Base-by-base conservation (phyloP, 2,113 vertebrate species). In the Tyrannus savana region DNA sequence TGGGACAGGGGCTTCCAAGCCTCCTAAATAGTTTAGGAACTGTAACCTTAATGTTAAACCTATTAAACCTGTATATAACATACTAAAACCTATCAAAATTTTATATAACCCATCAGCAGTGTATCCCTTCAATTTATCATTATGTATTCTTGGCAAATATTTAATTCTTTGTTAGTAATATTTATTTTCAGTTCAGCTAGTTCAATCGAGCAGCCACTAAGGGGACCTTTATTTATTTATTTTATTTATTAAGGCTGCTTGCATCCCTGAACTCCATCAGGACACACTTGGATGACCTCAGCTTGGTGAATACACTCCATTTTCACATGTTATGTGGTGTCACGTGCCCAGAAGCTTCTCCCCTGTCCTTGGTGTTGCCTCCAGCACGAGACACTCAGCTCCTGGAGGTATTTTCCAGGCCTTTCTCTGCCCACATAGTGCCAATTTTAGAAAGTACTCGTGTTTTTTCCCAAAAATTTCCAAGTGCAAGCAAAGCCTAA, bases 91-190 rank as follows among this genome's bases (percentile, higher is more conserved):
- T 33, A 25, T 33, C 52, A 11, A n/a, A 90, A 60, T 30, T 22
- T 1, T 13, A 1, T 4, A 18, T 2, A 44, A 42, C 2, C 15
- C 3, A n/a, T 49, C 28, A 53, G 14, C 15, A 47, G 9, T 15
- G 4, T 1, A 52, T 10, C 14, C 8, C 49, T 60, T 52, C 12
- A 30, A 33, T 53, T 42, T 85, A 12, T 3, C 50, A 47, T 23
- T 1, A 9, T 4, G 8, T 1, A 11, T 59, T 46, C 22, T 31
- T 1, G 2, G 14, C 22, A 49, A 71, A 35, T 37, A 25, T 21
- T 87, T 44, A 5, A 6, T 55, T 62, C 37, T 71, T 55, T 28
- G 14, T 14, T 46, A 28, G 5, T 9, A 60, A 14, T 18, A 25
- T 27, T 68, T 55, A 10, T 62, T 83, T 93, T 47, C 33, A 42